phyloP scores from a whole-genome alignment of 2,797 vertebrate genomes.

The Notamacropus eugenii region DNA sequence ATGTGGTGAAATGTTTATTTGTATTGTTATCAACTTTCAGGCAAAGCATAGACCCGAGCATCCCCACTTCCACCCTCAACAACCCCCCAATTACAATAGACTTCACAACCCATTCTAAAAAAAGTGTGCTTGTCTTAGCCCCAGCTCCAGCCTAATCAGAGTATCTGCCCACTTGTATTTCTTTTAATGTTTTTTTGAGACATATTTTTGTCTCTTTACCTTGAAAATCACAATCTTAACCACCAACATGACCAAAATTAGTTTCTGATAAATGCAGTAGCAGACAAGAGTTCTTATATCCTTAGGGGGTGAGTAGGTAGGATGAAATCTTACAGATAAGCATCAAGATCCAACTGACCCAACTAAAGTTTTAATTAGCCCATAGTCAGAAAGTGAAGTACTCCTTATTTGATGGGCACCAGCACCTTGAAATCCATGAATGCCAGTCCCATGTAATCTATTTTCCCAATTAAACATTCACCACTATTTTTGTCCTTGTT shows the following conservation, averaged over 20 bases:
- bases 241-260: slow-evolving; percentile 49
- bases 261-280: slow-evolving; percentile 42
- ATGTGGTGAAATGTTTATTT: slow-evolving; percentile 75
- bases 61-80: slow-evolving; percentile 70
- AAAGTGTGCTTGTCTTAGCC: slow-evolving; percentile 69
- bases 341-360: background rate
- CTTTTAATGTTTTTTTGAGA: slow-evolving; percentile 77
- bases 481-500: too few species aligned
- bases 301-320: slow-evolving; percentile 47
- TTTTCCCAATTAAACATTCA: too few species aligned
- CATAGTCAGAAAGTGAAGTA: too few species aligned
- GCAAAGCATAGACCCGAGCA: slow-evolving; percentile 64
- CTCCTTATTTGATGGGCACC: too few species aligned
- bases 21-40: slow-evolving; percentile 75
- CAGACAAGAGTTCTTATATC: slow-evolving; percentile 36
- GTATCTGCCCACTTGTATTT: slow-evolving; percentile 71
- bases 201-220: slow-evolving; percentile 70
- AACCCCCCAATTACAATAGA: slow-evolving; percentile 53
- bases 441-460: too few species aligned
- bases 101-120: slow-evolving; percentile 73
- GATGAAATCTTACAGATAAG: background rate
- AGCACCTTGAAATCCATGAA: too few species aligned
- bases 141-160: slow-evolving; percentile 53
- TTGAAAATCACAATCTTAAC: slow-evolving; percentile 66
- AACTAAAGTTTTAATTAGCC: too few species aligned